Base-by-base conservation (phyloP, 2,113 vertebrate genomes). In the Aleadryas rufinucha region DNA sequence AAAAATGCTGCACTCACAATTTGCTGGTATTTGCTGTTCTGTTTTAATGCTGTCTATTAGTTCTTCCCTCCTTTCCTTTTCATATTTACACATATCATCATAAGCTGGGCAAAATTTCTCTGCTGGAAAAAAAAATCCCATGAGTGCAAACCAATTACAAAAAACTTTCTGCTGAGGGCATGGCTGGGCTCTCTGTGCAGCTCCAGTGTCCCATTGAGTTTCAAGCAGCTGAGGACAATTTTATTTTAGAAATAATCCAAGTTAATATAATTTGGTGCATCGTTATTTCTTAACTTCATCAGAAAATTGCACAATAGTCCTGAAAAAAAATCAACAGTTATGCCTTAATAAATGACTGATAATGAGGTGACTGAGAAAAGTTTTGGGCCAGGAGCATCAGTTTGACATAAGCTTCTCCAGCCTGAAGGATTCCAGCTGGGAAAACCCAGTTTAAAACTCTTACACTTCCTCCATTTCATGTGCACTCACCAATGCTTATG, bases 31-130 rank as follows among this genome's bases (percentile, higher is more conserved):
- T 93, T 92, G 86, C 37, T 52, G 60, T 35, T 90, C 90, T 87
- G 64, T 87, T 93, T 94, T 86, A 92, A 89, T 60, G 37, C 64
- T 57, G 28, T 10, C 75, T 82, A 68, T 87, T 84, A 84, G n/a
- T 76, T 82, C 77, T 72, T 86, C 77, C 60, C 57, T 81, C 60
- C 39, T 74, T 90, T 86, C 60, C 74, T 89, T 84, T 87, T 82
- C 78, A 82, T 97, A 94, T 93, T 94, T 94, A 93, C 88, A 94
- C 53, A 81, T 87, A 65, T 60, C 69, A 90, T 94, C 83, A 78
- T 90, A 92, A 39, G 72, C 37, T 72, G 64, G 88, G 60, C 64
- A 75, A 80, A 69, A 89, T 49, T n/a, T 72, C 79, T 72, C 71
- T 53, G 49, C 75, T 89, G 76, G 30, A 30, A 49, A 59, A 68